Conservation (phyloP, 2,113 vertebrate species). For the Phalacrocorax carbo region DNA sequence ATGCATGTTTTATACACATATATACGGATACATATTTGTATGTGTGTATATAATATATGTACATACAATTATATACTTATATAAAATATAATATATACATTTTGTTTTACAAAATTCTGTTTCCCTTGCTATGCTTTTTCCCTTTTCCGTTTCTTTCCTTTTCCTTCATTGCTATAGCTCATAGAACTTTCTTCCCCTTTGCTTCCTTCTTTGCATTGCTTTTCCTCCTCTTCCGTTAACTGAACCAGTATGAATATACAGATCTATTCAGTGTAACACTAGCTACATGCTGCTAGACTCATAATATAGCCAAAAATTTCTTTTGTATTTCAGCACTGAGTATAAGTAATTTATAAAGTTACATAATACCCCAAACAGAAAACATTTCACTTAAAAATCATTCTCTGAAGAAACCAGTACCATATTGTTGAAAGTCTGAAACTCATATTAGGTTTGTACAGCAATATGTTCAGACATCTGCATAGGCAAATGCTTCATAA, state of each 20-base stretch:
- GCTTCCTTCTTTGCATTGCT: neutral
- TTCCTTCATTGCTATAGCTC: neutral
- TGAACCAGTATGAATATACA: neutral
- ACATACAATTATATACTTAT: too few relatives aligned
- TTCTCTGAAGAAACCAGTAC: neutral
- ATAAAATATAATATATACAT: too few relatives aligned
- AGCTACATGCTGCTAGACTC: neutral
- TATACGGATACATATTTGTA: too few relatives aligned
- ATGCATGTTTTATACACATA: too few relatives aligned
- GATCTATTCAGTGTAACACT: neutral
- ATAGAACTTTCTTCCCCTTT: neutral
- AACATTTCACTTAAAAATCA: neutral
- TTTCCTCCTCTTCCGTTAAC: neutral
- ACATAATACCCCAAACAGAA: neutral
- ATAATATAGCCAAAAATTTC: neutral
- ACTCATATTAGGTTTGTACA: neutral
- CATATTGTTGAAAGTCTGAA: constrained; percentile 16
- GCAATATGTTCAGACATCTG: constrained; percentile 58
- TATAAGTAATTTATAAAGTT: neutral
- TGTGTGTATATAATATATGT: too few relatives aligned
- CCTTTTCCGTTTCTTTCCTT: neutral
- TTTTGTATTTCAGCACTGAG: neutral
- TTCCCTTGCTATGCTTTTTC: neutral
- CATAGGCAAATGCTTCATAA: constrained; percentile 24
- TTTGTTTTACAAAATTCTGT: neutral